These are phyloP conservation scores for Pachypanchax playfairii DNA, from an alignment of 2,113 vertebrate genomes.

Conservation along the genomic window DNA sequence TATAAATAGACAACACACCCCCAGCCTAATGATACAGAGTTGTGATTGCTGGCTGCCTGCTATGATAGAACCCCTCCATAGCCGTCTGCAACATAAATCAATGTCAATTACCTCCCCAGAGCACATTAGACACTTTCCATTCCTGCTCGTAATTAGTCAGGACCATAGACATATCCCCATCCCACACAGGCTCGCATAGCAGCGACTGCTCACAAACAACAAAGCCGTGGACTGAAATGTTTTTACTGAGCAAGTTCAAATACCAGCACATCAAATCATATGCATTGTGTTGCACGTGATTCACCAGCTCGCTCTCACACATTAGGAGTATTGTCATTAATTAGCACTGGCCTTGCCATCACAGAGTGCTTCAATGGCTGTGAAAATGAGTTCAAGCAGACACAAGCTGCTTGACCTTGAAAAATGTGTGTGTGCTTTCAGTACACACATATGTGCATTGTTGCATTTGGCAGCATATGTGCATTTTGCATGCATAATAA, in stretches of 20 bases:
- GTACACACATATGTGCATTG: constrained; percentile 6
- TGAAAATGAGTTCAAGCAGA: constrained; percentile 59
- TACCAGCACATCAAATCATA: constrained; percentile 42
- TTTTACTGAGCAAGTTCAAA: constrained; percentile 44
- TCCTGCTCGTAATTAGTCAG: constrained; percentile 73
- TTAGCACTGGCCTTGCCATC: constrained; percentile 60
- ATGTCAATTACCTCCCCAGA: constrained; percentile 81
- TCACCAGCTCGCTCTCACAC: constrained; percentile 36
- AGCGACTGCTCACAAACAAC: constrained; percentile 59
- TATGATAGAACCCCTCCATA: constrained; percentile 74
- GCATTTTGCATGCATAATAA: constrained; percentile 52
- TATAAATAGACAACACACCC: constrained; percentile 24
- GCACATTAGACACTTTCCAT: constrained; percentile 77
- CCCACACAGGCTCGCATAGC: constrained; percentile 52
- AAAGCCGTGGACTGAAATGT: constrained; percentile 46
- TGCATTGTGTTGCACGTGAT: constrained; percentile 40
- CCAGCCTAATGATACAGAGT: constrained; percentile 72
- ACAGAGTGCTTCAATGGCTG: constrained; percentile 40
- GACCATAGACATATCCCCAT: constrained; percentile 73
- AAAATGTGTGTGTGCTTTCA: not conserved
- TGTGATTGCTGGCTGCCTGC: constrained; percentile 77
- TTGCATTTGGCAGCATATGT: constrained; percentile 27
- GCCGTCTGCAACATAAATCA: constrained; percentile 78
- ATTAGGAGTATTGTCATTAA: constrained; percentile 62
- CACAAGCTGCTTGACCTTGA: constrained; percentile 65